Base-by-base conservation (phyloP, 2,797 vertebrate genomes). In the Danio kyathit region DNA sequence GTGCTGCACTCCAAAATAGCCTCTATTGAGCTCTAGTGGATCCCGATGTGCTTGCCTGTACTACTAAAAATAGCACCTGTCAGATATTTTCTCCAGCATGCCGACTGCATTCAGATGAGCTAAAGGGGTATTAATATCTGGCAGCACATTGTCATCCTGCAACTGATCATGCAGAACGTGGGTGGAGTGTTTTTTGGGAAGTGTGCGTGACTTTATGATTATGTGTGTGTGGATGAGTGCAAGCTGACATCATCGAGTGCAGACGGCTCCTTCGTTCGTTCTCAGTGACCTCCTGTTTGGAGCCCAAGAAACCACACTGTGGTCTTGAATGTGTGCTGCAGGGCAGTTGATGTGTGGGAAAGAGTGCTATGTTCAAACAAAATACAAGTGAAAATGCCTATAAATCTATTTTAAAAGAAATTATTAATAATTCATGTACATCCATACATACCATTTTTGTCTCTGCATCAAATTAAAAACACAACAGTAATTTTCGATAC, bases 21-120 rank as follows among this genome's bases (percentile, higher is more conserved):
- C 83, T 69, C 83, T 87, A 87, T 89, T 69, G 79, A 78, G 91
- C 91, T 91, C 89, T 90, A 79, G 92, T 90, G 90, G 90, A 93
- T 91, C 89, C 87, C 64, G 80, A 90, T 88, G 87, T 85, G 90
- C 89, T 91, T 86, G 89, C 90, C 90, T 90, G 90, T 86, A 84
- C 88, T 56, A 51, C 93, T 94, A 94, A 92, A 94, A 94, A 94
- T 94, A 94, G 94, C 88, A 70, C 81, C 89, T 90, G 92, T 92
- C 90, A 92, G 92, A 93, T 93, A 93, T 93, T 93, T 91, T 92
- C 90, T 92, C 90, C 92, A 85, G 88, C 87, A 86, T 90, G 90
- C 89, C 86, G 78, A 86, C 89, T 87, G 51, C 90, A 88, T 56
- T 43, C 66, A 38, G 51, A 74, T 76, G 67, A 80, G 72, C 67